Evolutionary conservation across 2,888 invertebrate species (phyloP).

Genomic region (Didymodactylos carnosus): DNA sequence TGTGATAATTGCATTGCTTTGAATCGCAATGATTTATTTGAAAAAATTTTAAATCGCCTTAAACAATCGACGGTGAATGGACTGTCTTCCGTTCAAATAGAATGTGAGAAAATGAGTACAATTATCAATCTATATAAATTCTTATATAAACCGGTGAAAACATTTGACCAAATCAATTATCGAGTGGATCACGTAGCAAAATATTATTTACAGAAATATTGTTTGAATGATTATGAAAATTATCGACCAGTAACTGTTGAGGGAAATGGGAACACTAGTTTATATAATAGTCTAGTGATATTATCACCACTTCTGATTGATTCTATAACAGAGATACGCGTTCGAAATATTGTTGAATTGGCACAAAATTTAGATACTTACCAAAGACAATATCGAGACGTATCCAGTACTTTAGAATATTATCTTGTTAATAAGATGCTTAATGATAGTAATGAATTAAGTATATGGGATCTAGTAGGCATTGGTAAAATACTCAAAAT

Average conservation of each 20-base stretch:
- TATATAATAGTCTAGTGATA: neutral
- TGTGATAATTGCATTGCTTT: neutral
- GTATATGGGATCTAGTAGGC: neutral
- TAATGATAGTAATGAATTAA: neutral
- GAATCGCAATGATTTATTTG: neutral
- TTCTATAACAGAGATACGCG: too few relatives aligned
- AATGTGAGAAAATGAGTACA: neutral
- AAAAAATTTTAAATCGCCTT: neutral
- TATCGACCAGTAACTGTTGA: neutral
- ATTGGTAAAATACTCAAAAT: neutral
- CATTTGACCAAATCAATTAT: neutral
- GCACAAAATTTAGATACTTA: neutral
- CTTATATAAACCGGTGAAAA: neutral
- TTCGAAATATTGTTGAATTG: neutral
- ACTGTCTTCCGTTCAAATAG: neutral
- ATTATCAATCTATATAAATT: neutral
- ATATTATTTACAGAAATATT: neutral
- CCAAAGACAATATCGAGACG: neutral
- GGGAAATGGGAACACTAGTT: neutral
- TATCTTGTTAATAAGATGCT: neutral
- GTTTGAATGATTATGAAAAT: neutral
- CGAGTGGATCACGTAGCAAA: neutral
- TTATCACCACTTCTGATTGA: neutral
- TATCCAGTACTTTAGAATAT: neutral
- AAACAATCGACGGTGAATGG: neutral